Evolutionary conservation across 2,797 vertebrate genomes (phyloP).

Genomic region (Orientallactaga sibirica): DNA sequence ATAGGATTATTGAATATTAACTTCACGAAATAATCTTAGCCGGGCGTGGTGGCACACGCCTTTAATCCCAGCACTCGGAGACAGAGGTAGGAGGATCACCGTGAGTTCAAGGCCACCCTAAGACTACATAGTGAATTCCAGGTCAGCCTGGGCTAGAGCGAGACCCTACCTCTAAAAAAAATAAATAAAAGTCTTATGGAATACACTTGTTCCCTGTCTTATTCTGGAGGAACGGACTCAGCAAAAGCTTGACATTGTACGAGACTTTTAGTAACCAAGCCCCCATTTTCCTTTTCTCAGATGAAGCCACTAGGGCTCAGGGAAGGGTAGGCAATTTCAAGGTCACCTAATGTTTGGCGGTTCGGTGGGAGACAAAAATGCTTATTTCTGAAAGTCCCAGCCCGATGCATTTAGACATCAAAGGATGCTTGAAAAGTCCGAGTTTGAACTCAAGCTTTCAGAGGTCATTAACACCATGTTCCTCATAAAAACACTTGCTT

Average conservation of each 20-base stretch:
- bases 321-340: conserved; percentile 21
- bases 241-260: neutral
- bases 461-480: conserved; percentile 42
- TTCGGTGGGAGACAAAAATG: conserved; percentile 3
- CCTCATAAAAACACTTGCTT: conserved; percentile 52
- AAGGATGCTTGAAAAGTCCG: conserved; percentile 64
- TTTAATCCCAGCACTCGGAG: too few relatives aligned
- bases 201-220: neutral
- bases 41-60: too few relatives aligned
- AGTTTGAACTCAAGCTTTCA: conserved; percentile 69
- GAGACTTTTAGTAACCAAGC: neutral
- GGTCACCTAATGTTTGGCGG: conserved; percentile 9
- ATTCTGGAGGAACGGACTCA: conserved; percentile 49
- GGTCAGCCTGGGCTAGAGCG: too few relatives aligned
- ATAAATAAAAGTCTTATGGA: neutral
- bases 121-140: too few relatives aligned
- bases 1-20: neutral
- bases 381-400: neutral
- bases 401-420: conserved; percentile 49
- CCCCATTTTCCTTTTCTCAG: neutral
- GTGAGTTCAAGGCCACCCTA: too few relatives aligned
- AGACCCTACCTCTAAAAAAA: too few relatives aligned
- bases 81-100: too few relatives aligned
- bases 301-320: neutral
- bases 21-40: neutral